phyloP scores from a whole-genome alignment of 2,113 vertebrate species.

The Fulmarus glacialis region DNA sequence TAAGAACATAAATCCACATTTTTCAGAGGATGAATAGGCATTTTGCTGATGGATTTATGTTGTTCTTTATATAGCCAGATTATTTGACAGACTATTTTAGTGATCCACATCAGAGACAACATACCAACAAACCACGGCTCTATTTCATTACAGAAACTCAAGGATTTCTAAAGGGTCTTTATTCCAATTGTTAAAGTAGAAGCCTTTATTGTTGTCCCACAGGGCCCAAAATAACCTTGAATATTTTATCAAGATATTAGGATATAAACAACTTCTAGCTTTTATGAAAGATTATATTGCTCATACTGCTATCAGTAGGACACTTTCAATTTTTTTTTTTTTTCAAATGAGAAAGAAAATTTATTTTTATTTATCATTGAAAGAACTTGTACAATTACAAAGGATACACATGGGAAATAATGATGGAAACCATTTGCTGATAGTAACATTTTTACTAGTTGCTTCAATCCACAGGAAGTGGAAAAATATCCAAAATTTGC shows the following conservation, averaged over 20 bases:
- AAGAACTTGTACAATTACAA: background rate
- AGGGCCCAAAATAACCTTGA: background rate
- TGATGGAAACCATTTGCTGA: background rate
- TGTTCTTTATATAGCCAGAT: background rate
- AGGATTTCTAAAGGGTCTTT: background rate
- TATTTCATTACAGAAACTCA: background rate
- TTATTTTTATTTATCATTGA: background rate
- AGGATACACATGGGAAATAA: constrained; percentile 15
- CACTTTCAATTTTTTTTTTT: background rate
- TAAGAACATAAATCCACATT: background rate
- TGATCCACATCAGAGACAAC: background rate
- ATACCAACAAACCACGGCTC: background rate
- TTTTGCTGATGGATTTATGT: background rate
- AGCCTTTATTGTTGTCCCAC: background rate
- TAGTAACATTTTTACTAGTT: constrained; percentile 27
- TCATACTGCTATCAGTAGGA: background rate
- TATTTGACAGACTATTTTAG: background rate
- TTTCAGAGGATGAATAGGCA: background rate
- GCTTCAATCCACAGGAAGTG: constrained; percentile 11
- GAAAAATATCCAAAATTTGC: background rate
- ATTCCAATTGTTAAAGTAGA: background rate
- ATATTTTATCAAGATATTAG: background rate
- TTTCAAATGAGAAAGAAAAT: background rate
- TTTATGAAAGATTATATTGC: background rate
- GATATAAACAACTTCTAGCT: background rate